These are phyloP conservation scores for Cinclus cinclus DNA, from an alignment of 2,113 vertebrate genomes.

Conservation along the genomic window DNA sequence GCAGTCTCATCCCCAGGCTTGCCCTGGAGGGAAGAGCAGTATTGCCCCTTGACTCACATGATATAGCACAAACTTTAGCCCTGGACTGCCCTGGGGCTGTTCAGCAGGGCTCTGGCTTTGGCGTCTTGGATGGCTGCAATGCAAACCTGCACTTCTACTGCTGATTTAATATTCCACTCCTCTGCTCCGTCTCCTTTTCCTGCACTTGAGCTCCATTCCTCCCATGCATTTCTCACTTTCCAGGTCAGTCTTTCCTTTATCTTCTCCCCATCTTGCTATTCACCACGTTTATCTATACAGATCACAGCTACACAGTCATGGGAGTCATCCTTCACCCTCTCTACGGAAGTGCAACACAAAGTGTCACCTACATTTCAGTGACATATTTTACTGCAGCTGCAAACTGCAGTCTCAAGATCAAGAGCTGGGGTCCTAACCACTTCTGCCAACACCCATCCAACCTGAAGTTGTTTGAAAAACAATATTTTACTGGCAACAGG, in stretches of 20 bases:
- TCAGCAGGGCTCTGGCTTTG: background rate
- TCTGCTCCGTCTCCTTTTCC: background rate
- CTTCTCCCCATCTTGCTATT: background rate
- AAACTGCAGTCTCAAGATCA: background rate
- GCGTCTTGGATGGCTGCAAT: background rate
- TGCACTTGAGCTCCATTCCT: background rate
- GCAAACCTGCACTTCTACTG: background rate
- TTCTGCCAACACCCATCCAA: background rate
- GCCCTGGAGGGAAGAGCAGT: background rate
- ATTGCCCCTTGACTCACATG: background rate
- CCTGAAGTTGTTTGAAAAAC: background rate
- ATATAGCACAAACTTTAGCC: background rate
- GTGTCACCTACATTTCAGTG: background rate
- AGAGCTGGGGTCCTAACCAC: rapidly evolving
- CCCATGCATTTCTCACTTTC: background rate
- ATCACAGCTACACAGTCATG: background rate
- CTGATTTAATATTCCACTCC: background rate
- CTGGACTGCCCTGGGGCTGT: background rate
- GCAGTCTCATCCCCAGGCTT: background rate
- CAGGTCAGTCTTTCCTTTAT: background rate
- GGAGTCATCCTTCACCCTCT: background rate
- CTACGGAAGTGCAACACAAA: rapidly evolving
- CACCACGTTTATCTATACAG: background rate
- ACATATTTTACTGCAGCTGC: background rate
- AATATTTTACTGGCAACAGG: background rate